Evolutionary conservation across 2,113 vertebrate species (phyloP), one percentile per base, ranked within the genome.

Genomic region (Oreochromis niloticus): DNA sequence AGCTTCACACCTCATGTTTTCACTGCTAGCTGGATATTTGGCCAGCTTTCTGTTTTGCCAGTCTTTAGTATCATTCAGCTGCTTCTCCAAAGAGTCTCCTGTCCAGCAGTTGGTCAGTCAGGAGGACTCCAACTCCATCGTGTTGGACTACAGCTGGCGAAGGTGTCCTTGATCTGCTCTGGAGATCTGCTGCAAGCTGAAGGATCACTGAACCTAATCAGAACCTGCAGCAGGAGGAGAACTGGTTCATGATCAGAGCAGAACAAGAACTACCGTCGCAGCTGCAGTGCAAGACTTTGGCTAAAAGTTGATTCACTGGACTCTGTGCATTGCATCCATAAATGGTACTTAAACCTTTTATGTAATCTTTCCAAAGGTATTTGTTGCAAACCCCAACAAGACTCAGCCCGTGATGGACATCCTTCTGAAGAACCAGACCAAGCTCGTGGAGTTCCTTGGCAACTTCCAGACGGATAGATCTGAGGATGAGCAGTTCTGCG

Each of bases 361-460:
- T 24, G 12, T 71, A 6, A 17, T 56, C 19, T 91, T 92, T 89
- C 83, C 86, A 7, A 59, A 99, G 98, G 98, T 99, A 83, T 99
- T 99, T 89, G 98, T 99, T 93, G 98, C 98, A 85, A 99, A 98
- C 94, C 98, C 98, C 92, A 98, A 97, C 96, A 99, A 99, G 96
- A 98, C 98, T 2, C 98, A 98, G 95, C 98, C 98, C 1, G 98
- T 99, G 79, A 94, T 99, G 96, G 98, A 99, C 95, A 99, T 99
- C 89, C 97, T 99, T 87, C 93, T 99, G 92, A 99, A 99, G 96
- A 99, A 99, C 95, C 98, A 99, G 83, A 93, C 98, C 95, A 99
- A 99, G 92, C 97, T 99, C 36, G 97, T 99, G 84, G 98, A 99
- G 3, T 99, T 99, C 95, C 97, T 99, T 93, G 97, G 97, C 96